Evolutionary conservation across 2,797 vertebrate species (phyloP).

Genomic region (Anguilla obscura): DNA sequence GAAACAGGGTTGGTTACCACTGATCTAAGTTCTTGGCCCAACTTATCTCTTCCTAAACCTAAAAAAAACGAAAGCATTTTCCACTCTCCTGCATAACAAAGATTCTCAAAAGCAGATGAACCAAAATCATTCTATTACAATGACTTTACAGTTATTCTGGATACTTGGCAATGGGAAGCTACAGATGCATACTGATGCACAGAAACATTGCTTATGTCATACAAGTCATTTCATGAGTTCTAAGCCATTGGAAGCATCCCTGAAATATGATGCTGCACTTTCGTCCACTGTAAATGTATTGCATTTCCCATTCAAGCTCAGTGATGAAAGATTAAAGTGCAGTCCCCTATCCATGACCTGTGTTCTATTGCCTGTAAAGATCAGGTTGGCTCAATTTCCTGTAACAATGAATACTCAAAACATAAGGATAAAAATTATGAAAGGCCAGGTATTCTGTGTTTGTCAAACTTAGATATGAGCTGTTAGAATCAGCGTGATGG

Average conservation of each 20-base stretch:
- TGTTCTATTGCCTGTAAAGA: not conserved
- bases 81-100: not conserved
- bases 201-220: not conserved
- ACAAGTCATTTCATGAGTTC: not conserved
- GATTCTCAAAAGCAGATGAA: not conserved
- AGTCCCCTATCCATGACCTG: not conserved
- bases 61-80: not conserved
- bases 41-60: not conserved
- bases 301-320: not conserved
- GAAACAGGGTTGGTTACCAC: no score
- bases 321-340: not conserved
- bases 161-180: not conserved
- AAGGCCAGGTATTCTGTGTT: not conserved
- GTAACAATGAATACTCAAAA: not conserved
- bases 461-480: not conserved
- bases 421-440: not conserved
- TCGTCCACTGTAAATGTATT: not conserved
- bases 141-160: not conserved
- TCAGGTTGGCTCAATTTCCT: not conserved
- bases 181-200: not conserved
- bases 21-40: not conserved
- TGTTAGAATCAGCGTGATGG: not conserved
- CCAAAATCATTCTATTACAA: not conserved
- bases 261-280: not conserved
- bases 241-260: not conserved